A percentile compares a stretch with the other conserved stretches of the same genome.
These are phyloP conservation scores for Blastobasis lacticolella DNA, from an alignment of 2,888 invertebrate genomes.

Conservation along the genomic window DNA sequence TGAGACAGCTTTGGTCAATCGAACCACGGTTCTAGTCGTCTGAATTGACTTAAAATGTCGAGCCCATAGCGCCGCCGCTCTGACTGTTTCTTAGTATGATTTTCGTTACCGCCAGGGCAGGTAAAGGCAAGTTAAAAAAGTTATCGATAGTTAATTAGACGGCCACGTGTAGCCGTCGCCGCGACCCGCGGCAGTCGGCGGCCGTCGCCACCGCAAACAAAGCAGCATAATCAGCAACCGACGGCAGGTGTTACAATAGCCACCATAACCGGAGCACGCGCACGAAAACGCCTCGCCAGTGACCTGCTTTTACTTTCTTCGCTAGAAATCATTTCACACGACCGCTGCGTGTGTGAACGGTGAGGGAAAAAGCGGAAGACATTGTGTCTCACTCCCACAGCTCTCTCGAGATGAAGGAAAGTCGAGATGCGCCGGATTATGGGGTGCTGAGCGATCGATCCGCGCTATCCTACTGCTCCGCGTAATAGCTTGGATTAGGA, in stretches of 20 bases:
- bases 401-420: conserved; percentile 44
- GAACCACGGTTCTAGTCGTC: no score
- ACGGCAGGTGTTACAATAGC: conserved; percentile 1
- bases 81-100: no score
- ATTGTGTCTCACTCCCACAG: conserved; percentile 54
- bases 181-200: neutral
- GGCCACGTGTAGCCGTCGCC: neutral
- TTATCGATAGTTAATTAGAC: no score
- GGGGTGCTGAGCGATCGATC: no score
- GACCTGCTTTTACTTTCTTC: conserved; percentile 69
- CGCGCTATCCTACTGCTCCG: no score
- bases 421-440: conserved; percentile 15
- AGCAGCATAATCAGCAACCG: neutral
- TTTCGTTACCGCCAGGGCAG: no score
- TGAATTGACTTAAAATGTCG: no score
- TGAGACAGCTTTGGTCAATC: no score
- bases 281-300: conserved; percentile 25
- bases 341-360: conserved; percentile 36
- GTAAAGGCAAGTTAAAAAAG: no score
- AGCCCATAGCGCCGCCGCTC: no score
- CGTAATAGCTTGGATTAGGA: no score
- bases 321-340: conserved; percentile 65
- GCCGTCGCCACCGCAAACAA: neutral
- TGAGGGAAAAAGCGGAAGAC: conserved; percentile 59
- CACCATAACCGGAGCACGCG: conserved; percentile 6